Evolutionary conservation across 2,888 invertebrate species (phyloP).

Genomic region (Agriopis marginaria): DNA sequence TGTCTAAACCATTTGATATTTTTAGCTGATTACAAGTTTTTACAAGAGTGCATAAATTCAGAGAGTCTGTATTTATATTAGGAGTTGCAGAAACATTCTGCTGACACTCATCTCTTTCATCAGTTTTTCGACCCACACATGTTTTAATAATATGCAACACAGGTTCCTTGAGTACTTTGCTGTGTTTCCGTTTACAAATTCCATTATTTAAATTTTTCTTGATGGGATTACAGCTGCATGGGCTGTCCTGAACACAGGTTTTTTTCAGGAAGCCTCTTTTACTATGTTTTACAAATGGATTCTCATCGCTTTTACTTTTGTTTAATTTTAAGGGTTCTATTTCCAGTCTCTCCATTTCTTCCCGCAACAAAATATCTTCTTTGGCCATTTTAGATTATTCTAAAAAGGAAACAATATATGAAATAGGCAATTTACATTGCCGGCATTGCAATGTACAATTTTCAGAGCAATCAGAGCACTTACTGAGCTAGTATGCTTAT

Average conservation of each 20-base stretch:
- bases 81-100: constrained; percentile 36
- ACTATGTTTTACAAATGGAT: constrained; percentile 59
- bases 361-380: constrained; percentile 81
- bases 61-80: constrained; percentile 58
- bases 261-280: constrained; percentile 48
- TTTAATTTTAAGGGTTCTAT: constrained; percentile 78
- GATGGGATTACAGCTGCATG: constrained; percentile 65
- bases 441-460: too few relatives aligned
- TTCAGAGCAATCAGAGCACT: too few relatives aligned
- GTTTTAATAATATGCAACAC: constrained; percentile 81
- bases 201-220: constrained; percentile 60
- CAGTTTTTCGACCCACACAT: constrained; percentile 48
- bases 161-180: constrained; percentile 85
- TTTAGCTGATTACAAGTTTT: constrained; percentile 78
- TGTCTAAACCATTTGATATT: constrained; percentile 65
- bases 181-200: constrained; percentile 73
- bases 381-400: constrained; percentile 68
- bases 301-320: constrained; percentile 62
- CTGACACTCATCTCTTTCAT: constrained; percentile 48
- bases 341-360: constrained; percentile 85
- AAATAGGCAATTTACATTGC: too few relatives aligned
- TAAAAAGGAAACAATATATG: constrained; percentile 29
- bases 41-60: constrained; percentile 74
- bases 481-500: too few relatives aligned
- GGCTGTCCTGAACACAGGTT: constrained; percentile 47